Evolutionary conservation across 37 sponge, comb jelly and placozoan species (phyloP), one percentile per base, ranked within the genome.

Genomic region (Lycopodina hypogea): DNA sequence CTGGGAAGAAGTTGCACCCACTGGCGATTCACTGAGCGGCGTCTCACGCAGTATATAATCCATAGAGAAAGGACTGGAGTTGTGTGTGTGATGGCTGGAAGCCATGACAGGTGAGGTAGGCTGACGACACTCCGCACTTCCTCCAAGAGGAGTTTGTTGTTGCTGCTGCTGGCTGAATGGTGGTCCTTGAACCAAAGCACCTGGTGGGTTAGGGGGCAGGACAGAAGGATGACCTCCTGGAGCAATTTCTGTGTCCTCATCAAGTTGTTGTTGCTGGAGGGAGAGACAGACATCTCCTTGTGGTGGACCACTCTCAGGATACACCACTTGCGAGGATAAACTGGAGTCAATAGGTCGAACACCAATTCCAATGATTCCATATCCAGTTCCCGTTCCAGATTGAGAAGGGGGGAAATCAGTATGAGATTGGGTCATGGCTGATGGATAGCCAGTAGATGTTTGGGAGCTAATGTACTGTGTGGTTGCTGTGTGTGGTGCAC

Each of bases 31-130:
- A 8, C 8, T 56, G 23, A 21, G 2, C 0, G 61, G 59, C 19
- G 35, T 36, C 23, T 74, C 81, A 1, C 86, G 64, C 18, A 79
- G 75, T 6, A 75, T 33, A 69, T 42, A 79, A 69, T 79, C 86
- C 68, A 79, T 41, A 14, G 75, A 79, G 75, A 79, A 79, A 1
- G 86, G 86, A 33, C 59, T 74, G 26, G 68, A 57, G 56, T 45
- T 35, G 66, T 56, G 67, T 0, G 42, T 33, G 67, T 63, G 56
- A 37, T 0, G 63, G 0, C 22, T 17, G 0, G 63, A 19, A 8
- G 71, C 48, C 48, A 70, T 24, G 3, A 41, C 41, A 17, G 77
- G 77, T 62, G 35, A 42, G 30, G 77, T 17, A 61, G 77, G 7
- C 23, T 42, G 59, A 36, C 11, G 76, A 29, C 23, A 37, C 0